These are phyloP conservation scores for Symphodus melops DNA, from an alignment of 2,113 vertebrate species.

Conservation along the genomic window DNA sequence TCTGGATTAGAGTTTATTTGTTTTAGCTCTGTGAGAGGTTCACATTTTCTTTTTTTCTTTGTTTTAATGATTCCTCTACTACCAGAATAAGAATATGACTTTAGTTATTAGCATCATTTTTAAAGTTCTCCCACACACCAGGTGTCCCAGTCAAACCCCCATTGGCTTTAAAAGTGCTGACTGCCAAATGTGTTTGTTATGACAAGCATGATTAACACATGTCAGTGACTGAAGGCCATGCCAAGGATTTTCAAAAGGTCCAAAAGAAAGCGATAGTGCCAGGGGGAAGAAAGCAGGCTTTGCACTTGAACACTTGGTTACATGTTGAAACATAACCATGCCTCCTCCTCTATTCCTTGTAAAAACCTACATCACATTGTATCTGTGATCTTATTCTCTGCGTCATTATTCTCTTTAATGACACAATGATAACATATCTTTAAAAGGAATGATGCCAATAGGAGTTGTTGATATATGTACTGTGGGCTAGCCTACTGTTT, in stretches of 20 bases:
- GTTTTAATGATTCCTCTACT: not conserved
- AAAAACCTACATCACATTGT: not conserved
- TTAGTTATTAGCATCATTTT: slow-evolving; percentile 5
- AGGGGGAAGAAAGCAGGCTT: not conserved
- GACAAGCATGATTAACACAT: slow-evolving; percentile 55
- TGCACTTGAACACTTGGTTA: slow-evolving; percentile 23
- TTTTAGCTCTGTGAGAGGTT: too few relatives aligned
- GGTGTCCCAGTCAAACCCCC: slow-evolving; percentile 9
- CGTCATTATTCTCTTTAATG: not conserved
- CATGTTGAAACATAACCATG: slow-evolving; percentile 28
- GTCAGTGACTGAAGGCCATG: slow-evolving; percentile 32
- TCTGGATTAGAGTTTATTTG: too few relatives aligned
- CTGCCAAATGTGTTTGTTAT: slow-evolving; percentile 52
- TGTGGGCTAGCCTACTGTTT: not conserved
- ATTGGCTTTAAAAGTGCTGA: slow-evolving; percentile 21
- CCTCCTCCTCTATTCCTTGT: slow-evolving; percentile 13
- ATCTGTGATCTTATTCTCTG: slow-evolving; percentile 3
- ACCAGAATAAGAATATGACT: not conserved
- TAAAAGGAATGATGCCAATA: not conserved
- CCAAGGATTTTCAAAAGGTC: slow-evolving; percentile 38
- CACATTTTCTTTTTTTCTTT: too few relatives aligned
- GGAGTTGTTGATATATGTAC: not conserved
- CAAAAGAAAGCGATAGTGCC: slow-evolving; percentile 26
- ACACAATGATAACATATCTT: not conserved
- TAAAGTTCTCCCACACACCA: not conserved